These are phyloP conservation scores for Mastacembelus armatus DNA, from an alignment of 2,797 vertebrate genomes.

Conservation along the genomic window DNA sequence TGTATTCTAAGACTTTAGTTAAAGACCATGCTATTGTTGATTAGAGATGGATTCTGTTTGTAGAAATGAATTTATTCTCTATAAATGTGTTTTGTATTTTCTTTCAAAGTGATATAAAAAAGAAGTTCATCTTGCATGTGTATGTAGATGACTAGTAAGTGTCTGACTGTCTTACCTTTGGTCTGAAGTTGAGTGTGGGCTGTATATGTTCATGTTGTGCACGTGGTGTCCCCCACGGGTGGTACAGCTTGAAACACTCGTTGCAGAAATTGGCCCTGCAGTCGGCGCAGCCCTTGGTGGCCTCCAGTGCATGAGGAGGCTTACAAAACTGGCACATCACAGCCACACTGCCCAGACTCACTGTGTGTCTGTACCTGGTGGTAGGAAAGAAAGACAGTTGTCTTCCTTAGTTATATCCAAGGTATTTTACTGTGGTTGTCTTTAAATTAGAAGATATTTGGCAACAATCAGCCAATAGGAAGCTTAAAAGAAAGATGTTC, in stretches of 20 bases:
- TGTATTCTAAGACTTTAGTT: too few relatives aligned
- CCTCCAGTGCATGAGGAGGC: slow-evolving; percentile 90
- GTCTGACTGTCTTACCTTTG: slow-evolving; percentile 85
- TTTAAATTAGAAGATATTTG: not conserved
- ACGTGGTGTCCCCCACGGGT: slow-evolving; percentile 97
- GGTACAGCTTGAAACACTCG: slow-evolving; percentile 97
- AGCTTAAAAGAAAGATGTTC: not conserved
- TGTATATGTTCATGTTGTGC: slow-evolving; percentile 95
- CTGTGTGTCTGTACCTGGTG: slow-evolving; percentile 89
- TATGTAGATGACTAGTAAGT: not conserved
- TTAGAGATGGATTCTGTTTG: too few relatives aligned
- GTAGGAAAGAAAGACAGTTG: not conserved
- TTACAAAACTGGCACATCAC: slow-evolving; percentile 98
- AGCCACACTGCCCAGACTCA: slow-evolving; percentile 90
- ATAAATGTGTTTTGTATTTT: not conserved
- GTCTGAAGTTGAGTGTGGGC: slow-evolving; percentile 95
- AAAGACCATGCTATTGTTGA: too few relatives aligned
- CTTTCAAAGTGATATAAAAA: not conserved
- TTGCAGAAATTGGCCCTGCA: slow-evolving; percentile 96
- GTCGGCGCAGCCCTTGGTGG: slow-evolving; percentile 96
- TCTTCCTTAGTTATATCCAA: not conserved
- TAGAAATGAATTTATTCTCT: too few relatives aligned
- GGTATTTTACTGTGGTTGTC: not conserved
- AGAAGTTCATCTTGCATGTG: too few relatives aligned
- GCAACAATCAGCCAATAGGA: not conserved